Evolutionary conservation across 1,140 invertebrate genomes (phyloP).

Genomic region (Diorhabda carinulata): DNA sequence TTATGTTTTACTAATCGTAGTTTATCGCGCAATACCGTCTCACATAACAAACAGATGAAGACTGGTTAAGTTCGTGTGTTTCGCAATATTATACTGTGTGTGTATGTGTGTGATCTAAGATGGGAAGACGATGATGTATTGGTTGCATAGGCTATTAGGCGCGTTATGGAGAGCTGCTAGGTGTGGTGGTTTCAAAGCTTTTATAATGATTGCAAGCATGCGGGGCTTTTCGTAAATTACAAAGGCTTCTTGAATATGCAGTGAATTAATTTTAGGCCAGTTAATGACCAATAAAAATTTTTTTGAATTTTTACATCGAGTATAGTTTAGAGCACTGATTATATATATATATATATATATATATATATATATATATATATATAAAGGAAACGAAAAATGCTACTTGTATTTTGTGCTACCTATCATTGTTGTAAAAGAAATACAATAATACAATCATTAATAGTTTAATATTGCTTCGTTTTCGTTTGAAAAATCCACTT

Average conservation of each 20-base stretch:
- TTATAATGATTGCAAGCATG: conserved; percentile 14
- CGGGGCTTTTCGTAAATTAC: conserved; percentile 15
- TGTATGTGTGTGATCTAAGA: conserved; percentile 11
- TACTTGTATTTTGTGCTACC: too few species aligned
- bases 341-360: too few species aligned
- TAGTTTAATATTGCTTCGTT: too few species aligned
- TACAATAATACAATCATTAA: too few species aligned
- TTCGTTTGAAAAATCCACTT: too few species aligned
- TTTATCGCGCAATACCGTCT: conserved; percentile 16
- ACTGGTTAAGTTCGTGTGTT: conserved; percentile 8
- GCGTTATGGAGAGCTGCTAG: conserved; percentile 5
- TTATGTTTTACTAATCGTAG: not conserved
- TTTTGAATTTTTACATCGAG: too few species aligned
- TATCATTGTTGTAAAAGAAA: too few species aligned
- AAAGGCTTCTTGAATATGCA: not conserved
- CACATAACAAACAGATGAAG: conserved; percentile 7
- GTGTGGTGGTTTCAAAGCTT: conserved; percentile 13
- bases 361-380: too few species aligned
- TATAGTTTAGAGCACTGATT: too few species aligned
- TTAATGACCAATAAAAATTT: not conserved
- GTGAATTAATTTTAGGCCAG: not conserved
- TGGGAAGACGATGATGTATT: conserved; percentile 18
- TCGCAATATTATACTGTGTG: not conserved
- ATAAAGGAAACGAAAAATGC: too few species aligned
- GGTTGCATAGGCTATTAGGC: conserved; percentile 20